Evolutionary conservation across 1,140 invertebrate genomes (phyloP), one percentile per base, ranked within the genome.

Genomic region (Danaus melanippus): DNA sequence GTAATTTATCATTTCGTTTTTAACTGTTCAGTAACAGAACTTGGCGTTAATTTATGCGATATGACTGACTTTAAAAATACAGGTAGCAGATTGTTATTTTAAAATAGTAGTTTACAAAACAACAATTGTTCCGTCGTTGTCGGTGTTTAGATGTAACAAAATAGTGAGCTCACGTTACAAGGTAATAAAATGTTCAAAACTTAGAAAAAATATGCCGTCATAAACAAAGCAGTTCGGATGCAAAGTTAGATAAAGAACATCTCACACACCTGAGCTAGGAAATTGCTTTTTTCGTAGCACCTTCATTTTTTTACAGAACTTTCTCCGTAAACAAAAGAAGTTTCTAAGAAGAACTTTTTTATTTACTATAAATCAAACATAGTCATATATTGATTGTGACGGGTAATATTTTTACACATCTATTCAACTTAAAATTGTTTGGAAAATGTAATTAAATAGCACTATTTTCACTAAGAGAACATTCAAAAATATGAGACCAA

Each of bases 161-260:
- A 70, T 69, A 74, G 67, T 70, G 60, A 72, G 64, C 75, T 79
- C 71, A 79, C 69, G 66, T 73, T 75, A 74, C 75, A 77, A 71
- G 67, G 72, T 82, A 83, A 84, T 86, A 86, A 86, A 86, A 84
- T 82, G 81, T 79, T 86, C 81, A 84, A 86, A 86, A 86, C 71
- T 84, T 84, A 62, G 74, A 83, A 84, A 86, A 84, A 84, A 84
- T 84, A 83, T 76, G 71, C 72, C 76, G 60, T 71, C 81, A 81
- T 86, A 86, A 86, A 86, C 77, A 86, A 84, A 81, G 67, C 76
- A 67, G 79, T 82, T 84, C 80, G 80, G 84, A 86, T 84, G 84
- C 77, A 84, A 86, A 86, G 76, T 86, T 84, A 86, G 84, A 86
- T 86, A 86, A 86, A 84, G 81, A 84, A 84, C 81, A 84, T 86